These are phyloP conservation scores for Phoxinus dragarum DNA, from an alignment of 2,797 vertebrate species.

Conservation along the genomic window DNA sequence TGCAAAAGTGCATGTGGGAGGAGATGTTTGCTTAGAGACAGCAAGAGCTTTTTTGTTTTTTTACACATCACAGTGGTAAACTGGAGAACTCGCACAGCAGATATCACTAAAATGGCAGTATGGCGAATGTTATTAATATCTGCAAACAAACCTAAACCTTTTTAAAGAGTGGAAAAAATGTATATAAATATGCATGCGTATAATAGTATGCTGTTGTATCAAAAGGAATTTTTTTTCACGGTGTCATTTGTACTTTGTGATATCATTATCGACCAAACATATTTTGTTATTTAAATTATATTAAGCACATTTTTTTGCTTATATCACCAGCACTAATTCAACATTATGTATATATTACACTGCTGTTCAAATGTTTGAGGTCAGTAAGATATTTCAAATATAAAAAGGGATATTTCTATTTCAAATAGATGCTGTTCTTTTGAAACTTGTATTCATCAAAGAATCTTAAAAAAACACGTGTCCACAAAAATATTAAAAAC, in stretches of 20 bases:
- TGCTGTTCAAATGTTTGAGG: not conserved
- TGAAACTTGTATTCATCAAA: not conserved
- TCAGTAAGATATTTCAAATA: not conserved
- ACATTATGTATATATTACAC: not conserved
- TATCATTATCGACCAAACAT: not conserved
- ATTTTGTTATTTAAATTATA: not conserved
- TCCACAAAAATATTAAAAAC: not conserved
- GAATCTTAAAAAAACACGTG: not conserved
- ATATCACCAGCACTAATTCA: not conserved
- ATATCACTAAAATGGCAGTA: conserved; percentile 64
- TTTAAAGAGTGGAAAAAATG: not conserved
- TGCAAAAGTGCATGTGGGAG: conserved; percentile 54
- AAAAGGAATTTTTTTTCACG: not conserved
- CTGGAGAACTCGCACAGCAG: conserved; percentile 64
- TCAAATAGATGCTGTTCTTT: not conserved
- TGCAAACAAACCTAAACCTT: not conserved
- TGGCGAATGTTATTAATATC: conserved; percentile 43
- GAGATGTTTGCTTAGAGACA: conserved; percentile 36
- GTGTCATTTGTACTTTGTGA: not conserved
- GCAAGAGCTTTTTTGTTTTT: conserved; percentile 45
- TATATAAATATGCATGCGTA: not conserved
- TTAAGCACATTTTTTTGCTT: not conserved
- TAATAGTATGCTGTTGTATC: not conserved
- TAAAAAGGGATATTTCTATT: not conserved
- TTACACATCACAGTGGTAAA: conserved; percentile 62